phyloP scores from a whole-genome alignment of 2,888 invertebrate genomes.

The Opisthograptis luteolata region DNA sequence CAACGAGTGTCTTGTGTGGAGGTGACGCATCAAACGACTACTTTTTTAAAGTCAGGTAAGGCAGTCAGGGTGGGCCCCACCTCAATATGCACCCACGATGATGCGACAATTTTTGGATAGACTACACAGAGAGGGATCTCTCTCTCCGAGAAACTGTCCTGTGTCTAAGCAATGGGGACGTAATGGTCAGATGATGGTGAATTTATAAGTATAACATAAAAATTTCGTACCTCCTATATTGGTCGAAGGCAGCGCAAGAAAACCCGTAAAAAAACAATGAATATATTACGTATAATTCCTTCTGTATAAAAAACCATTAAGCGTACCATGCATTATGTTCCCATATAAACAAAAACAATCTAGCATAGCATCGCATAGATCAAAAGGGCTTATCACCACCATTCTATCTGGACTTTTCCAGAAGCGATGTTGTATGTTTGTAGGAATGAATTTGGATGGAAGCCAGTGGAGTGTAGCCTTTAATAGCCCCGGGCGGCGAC shows the following conservation, averaged over 20 bases:
- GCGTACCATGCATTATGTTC: slow-evolving; percentile 8
- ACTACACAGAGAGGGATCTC: too few relatives aligned
- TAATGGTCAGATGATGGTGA: too few relatives aligned
- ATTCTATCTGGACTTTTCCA: slow-evolving; percentile 30
- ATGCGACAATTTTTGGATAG: too few relatives aligned
- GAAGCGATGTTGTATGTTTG: slow-evolving; percentile 29
- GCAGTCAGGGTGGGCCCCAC: too few relatives aligned
- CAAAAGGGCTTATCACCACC: slow-evolving; percentile 20
- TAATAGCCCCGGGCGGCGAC: slow-evolving; percentile 45
- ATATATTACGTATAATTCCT: too few relatives aligned
- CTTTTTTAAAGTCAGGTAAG: too few relatives aligned
- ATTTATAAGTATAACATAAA: too few relatives aligned
- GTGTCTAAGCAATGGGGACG: too few relatives aligned
- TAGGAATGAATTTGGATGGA: slow-evolving; percentile 49
- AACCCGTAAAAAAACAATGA: slow-evolving; percentile 1
- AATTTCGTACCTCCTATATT: background rate
- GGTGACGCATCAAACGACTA: too few relatives aligned
- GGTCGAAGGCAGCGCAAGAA: background rate
- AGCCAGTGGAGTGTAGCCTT: slow-evolving; percentile 56
- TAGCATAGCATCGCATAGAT: slow-evolving; percentile 5
- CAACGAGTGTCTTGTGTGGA: too few relatives aligned
- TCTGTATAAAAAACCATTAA: slow-evolving; percentile 7
- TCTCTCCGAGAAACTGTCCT: too few relatives aligned
- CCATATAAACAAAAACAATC: slow-evolving; percentile 7
- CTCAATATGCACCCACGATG: too few relatives aligned